Base-by-base conservation (phyloP, 1,140 invertebrate genomes). In the Pseudomyrmex gracilis region DNA sequence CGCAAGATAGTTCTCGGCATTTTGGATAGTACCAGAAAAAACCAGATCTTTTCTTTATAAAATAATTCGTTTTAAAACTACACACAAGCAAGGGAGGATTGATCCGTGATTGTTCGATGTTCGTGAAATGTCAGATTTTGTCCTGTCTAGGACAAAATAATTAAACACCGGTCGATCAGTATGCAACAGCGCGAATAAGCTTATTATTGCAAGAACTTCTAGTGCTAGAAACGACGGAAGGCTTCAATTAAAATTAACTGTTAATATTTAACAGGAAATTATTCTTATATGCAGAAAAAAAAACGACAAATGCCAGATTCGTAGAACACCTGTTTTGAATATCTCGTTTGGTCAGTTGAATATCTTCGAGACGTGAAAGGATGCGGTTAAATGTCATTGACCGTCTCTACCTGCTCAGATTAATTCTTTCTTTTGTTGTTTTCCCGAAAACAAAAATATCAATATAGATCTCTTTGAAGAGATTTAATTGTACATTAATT, bases 21-120 rank as follows among this genome's bases (percentile, higher is more conserved):
- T 73, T 82, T 17, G n/a, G 4, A 53, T 43, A 61, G 34, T 51
- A 82, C 13, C n/a, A n/a, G n/a, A n/a, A 47, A 82, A 53, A 73
- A 53, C 78, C 78, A 82, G 78, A 82, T 55, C 70, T 61, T 60
- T 45, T 20, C 1, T 55, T 24, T 45, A n/a, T n/a, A n/a, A 53
- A 45, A 82, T 47, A 74, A 63, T 63, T 57, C 45, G 4, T 43
- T 74, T 74, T 63, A 82, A 63, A 82, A 7, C 24, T 3, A 24
- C 34, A 63, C 43, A 82, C 70, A 82, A 82, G 24, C 57, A 74
- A 49, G 22, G 1, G 5, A 20, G 34, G 70, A 82, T 55, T 73
- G 43, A 73, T 73, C 63, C 9, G 24, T 49, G n/a, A 4, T 43
- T 47, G 20, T 43, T 45, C 13, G 7, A 34, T 3, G 58, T 49